These are phyloP conservation scores for Tenualosa ilisha DNA, from an alignment of 2,797 vertebrate species.

Conservation along the genomic window DNA sequence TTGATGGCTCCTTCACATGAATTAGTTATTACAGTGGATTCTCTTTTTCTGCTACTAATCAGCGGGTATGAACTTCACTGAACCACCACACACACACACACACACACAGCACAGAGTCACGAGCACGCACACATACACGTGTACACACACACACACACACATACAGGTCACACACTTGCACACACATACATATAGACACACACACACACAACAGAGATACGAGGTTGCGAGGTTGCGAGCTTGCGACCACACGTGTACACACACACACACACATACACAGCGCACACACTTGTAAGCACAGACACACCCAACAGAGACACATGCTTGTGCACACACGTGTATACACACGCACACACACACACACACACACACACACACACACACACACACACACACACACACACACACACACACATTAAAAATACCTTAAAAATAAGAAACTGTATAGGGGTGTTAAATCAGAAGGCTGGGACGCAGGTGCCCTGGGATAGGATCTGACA, in stretches of 20 bases:
- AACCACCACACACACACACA: background rate
- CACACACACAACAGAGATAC: no score
- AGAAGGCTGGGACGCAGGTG: no score
- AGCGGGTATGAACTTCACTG: background rate
- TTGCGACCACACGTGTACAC: no score
- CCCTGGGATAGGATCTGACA: background rate
- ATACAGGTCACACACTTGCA: background rate
- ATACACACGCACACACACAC: background rate
- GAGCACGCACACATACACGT: background rate
- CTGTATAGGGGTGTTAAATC: background rate
- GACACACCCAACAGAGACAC: no score
- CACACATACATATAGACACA: background rate
- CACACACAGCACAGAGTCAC: background rate
- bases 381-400: background rate
- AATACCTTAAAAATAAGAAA: background rate
- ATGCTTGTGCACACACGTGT: no score
- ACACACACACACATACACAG: no score
- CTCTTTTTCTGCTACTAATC: background rate
- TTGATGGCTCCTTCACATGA: background rate
- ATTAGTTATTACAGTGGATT: background rate
- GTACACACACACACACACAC: background rate
- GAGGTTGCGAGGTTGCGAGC: no score
- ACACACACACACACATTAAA: background rate
- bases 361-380: background rate
- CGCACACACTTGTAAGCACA: no score